These are phyloP conservation scores for Sarcophaga rosellei DNA, from an alignment of 2,888 invertebrate species.

Conservation along the genomic window DNA sequence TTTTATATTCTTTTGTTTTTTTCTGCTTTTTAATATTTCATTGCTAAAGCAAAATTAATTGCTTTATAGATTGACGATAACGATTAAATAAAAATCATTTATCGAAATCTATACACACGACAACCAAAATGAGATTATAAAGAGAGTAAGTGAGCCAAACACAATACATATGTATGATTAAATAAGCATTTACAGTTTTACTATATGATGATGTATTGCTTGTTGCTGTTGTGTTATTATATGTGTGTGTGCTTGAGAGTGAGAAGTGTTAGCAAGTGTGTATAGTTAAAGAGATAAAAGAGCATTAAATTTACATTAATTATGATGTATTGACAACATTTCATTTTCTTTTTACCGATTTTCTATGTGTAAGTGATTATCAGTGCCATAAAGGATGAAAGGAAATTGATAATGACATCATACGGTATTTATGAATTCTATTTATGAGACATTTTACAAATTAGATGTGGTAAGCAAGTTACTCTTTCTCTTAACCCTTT, in stretches of 20 bases:
- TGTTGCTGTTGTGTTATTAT: not conserved
- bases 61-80: constrained; percentile 29
- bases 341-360: no score
- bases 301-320: constrained; percentile 38
- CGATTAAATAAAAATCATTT: constrained; percentile 12
- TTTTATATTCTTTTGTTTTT: constrained; percentile 8
- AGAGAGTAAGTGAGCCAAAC: not conserved
- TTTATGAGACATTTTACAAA: not conserved
- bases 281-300: no score
- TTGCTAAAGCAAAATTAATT: constrained; percentile 9
- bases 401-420: constrained; percentile 15
- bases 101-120: not conserved
- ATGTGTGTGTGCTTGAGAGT: not conserved
- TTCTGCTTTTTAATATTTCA: not conserved
- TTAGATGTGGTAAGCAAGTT: not conserved
- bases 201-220: no score
- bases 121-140: not conserved
- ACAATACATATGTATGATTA: no score
- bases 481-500: not conserved
- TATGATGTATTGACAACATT: constrained; percentile 20
- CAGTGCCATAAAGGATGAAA: no score
- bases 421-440: not conserved
- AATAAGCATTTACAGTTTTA: no score
- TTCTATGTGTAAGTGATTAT: no score
- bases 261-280: no score